Base-by-base conservation (phyloP, 2,888 invertebrate genomes). In the Ophraella communa region DNA sequence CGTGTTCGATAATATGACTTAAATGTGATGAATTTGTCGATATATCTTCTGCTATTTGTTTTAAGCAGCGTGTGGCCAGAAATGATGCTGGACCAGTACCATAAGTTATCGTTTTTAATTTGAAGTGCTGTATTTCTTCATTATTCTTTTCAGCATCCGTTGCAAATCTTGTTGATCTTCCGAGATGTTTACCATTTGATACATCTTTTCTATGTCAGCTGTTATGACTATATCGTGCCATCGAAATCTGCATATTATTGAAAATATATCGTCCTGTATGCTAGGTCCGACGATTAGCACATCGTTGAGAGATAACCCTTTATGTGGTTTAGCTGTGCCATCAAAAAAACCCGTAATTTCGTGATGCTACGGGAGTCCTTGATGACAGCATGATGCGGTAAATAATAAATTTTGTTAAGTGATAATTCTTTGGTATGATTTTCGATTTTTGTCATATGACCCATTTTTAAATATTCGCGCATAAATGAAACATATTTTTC, bases 391-490 rank as follows among this genome's bases (percentile, higher is more conserved):
- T 69, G 69, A 57, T 69, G 64, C 10, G 67, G 69, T 73, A 62
- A 63, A 67, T 65, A 60, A 60, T 21, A 60, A n/a, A n/a, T n/a
- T n/a, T n/a, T n/a, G 24, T 35, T 23, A n/a, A n/a, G 5, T 52
- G 24, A 3, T 14, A 27, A 11, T 18, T 55, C 42, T 8, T 20
- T 18, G 14, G 1, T 71, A 8, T n/a, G n/a, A n/a, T n/a, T n/a
- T n/a, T 11, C 10, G 27, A 23, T 20, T 39, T 30, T 18, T 7
- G 35, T 47, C 75, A 75, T 76, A 57, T 76, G 75, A 4, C 64
- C 65, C 33, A 75, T 11, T 11, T 18, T 20, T 17, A 24, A 5
- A 11, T 60, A 53, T 24, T 60, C 53, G 17, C 17, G 3, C 10
- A 45, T 39, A 39, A 42, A 60, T 30, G 39, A 24, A n/a, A n/a